Evolutionary conservation across 2,797 vertebrate species (phyloP).

Genomic region (Xenops minutus): DNA sequence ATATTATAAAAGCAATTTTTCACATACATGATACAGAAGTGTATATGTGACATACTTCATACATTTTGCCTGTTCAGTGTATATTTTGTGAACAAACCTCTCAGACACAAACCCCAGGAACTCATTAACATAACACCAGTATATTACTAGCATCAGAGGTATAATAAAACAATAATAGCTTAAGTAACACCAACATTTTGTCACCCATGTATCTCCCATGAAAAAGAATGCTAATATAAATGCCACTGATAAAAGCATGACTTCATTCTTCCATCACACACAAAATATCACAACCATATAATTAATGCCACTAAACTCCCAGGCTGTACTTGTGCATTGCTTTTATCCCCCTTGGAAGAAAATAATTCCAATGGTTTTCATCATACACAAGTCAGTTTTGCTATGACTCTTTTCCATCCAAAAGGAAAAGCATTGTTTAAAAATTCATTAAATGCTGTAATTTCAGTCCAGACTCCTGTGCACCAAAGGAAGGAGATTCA

Average conservation of each 20-base stretch:
- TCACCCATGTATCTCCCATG: neutral
- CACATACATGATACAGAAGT: neutral
- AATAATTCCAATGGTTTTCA: neutral
- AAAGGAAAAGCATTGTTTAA: neutral
- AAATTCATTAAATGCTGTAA: neutral
- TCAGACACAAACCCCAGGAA: neutral
- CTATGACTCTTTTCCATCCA: neutral
- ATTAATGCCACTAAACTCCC: constrained; percentile 19
- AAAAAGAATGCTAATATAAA: neutral
- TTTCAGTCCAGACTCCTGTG: neutral
- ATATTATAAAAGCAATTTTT: neutral
- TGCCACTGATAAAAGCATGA: neutral
- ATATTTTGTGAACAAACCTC: neutral
- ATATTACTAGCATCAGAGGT: neutral
- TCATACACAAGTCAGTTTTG: neutral
- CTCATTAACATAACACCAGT: neutral
- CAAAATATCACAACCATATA: neutral
- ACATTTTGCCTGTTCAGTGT: neutral
- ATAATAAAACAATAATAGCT: constrained; percentile 2
- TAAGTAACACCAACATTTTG: constrained; percentile 31
- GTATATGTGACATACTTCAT: neutral
- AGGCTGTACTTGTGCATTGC: neutral
- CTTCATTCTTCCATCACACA: constrained; percentile 26
- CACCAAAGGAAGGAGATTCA: neutral
- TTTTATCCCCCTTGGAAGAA: neutral